A percentile compares a stretch with the other conserved stretches of the same genome.
Conservation (phyloP, 2,113 vertebrate species). For the Grus americana region DNA sequence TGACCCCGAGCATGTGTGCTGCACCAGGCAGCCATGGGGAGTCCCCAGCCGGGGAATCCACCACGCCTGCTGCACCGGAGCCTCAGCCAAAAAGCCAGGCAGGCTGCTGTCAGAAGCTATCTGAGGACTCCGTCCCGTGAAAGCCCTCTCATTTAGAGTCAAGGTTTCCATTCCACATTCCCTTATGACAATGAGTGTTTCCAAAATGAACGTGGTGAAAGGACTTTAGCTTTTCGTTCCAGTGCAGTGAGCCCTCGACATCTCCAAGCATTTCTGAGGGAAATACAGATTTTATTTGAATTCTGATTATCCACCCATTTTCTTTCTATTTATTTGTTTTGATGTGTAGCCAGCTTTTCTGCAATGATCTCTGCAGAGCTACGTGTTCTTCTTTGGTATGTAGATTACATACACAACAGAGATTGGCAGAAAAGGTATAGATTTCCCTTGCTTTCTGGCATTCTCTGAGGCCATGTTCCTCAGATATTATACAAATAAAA, state of each 20-base stretch:
- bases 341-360: background rate
- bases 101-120: background rate
- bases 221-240: background rate
- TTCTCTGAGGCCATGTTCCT: background rate
- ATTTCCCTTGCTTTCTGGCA: background rate
- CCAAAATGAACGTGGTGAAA: background rate
- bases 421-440: background rate
- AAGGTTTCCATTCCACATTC: background rate
- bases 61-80: accelerated
- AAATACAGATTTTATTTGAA: background rate
- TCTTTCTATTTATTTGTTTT: background rate
- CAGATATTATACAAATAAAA: background rate
- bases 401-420: background rate
- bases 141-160: background rate
- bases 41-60: background rate
- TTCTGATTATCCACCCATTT: background rate
- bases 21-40: background rate
- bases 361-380: background rate
- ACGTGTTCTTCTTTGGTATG: background rate
- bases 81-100: background rate
- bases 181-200: accelerated
- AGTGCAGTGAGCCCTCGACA: background rate
- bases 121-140: background rate
- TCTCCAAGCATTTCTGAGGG: background rate
- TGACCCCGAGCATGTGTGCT: background rate